Base-by-base conservation (phyloP, 2,888 invertebrate species). In the Malachius bipustulatus region DNA sequence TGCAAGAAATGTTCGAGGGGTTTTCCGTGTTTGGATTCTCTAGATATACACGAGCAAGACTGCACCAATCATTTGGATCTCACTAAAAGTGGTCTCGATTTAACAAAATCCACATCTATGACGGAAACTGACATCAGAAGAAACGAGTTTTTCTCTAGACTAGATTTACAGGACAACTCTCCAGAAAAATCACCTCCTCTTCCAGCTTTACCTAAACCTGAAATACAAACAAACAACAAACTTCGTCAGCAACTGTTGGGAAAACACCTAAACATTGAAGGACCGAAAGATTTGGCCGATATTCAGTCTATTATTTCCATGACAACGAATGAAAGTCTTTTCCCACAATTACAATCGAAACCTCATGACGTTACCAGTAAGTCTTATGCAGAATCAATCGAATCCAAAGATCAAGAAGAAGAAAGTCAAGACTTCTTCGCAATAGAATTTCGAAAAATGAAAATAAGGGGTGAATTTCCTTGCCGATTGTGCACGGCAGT, bases 401-500 rank as follows among this genome's bases (percentile, higher is more conserved):
- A 45, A 36, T 40, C 10, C 12, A 59, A 60, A 28, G 64, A 65
- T 40, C 70, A 70, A 31, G 75, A 76, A 45, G 77, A 84, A 53
- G 87, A 87, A 56, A 75, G 78, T 0, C 87, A 88, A 57, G 87
- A 88, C 52, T 74, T 77, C 24, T 85, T 85, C 49, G 82, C 84
- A 1, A 78, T 82, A 0, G 85, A 85, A 49, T 85, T 88, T 48
- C 69, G 87, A n/a, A 76, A 81, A 47, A 88, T 89, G 88, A 89
- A 89, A 54, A 57, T 85, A 30, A 77, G 85, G 24, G 88, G 89
- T 0, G 87, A 88, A 54, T 90, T 89, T 53, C 87, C 89, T 0
- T 94, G 93, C 58, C 73, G 88, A 40, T 66, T 90, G n/a, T 94
- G 94, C 60, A 72, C 77, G 1, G 79, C 82, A 0, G 77, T 87